Percentiles rank a stretch among this genome's conserved stretches.
Evolutionary conservation across 92 coral and sea anemone genomes (phyloP).

Genomic region (Epizoanthus scotinus): DNA sequence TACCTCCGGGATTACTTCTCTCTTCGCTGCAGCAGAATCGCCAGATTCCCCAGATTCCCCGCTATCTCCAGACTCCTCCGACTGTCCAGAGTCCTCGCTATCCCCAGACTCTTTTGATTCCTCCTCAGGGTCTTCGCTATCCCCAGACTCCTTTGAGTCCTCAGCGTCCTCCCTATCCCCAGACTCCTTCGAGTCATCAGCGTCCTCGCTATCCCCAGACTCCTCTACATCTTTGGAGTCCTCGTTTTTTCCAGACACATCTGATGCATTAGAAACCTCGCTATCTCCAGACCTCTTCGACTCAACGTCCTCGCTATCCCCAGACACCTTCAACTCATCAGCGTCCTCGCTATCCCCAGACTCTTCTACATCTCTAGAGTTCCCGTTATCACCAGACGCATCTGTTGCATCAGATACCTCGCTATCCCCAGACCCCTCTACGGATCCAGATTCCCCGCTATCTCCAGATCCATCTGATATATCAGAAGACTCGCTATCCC

Average conservation of each 20-base stretch:
- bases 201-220: slow-evolving; percentile 9
- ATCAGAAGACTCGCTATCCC: neutral
- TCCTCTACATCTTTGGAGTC: slow-evolving; percentile 11
- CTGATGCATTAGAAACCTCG: neutral
- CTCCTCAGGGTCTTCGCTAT: neutral
- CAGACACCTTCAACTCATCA: slow-evolving; percentile 19
- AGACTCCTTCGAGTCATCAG: slow-evolving; percentile 24
- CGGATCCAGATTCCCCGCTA: neutral
- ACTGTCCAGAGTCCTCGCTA: neutral
- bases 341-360: slow-evolving; percentile 17
- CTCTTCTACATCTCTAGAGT: slow-evolving; percentile 23
- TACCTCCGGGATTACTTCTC: slow-evolving; percentile 9
- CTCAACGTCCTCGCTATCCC: neutral
- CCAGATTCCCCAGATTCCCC: slow-evolving; percentile 35
- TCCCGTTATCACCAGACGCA: slow-evolving; percentile 13
- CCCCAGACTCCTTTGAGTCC: neutral
- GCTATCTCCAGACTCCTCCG: neutral
- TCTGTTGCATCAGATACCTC: neutral
- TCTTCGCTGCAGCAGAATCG: neutral
- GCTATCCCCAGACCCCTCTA: neutral
- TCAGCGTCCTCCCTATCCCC: neutral
- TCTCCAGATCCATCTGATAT: neutral
- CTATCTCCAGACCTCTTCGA: neutral
- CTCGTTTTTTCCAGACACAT: neutral
- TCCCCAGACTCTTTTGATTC: neutral